These are phyloP conservation scores for Myotis davidii DNA, from an alignment of 2,113 vertebrate species.

Conservation along the genomic window DNA sequence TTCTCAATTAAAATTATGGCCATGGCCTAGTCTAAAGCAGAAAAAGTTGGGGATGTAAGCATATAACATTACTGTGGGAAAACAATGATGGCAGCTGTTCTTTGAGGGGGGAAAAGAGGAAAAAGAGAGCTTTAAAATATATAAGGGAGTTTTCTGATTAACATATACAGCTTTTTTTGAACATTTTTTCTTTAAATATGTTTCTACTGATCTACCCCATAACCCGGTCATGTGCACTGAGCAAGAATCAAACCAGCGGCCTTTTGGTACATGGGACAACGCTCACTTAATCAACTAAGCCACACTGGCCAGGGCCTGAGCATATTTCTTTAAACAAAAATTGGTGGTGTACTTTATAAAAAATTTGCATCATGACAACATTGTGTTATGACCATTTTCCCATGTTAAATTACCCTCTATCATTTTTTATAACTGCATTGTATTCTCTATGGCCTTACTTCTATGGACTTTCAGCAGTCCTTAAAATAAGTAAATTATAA, in stretches of 20 bases:
- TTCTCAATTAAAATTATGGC: constrained; percentile 30
- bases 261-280: background rate
- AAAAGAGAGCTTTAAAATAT: background rate
- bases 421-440: background rate
- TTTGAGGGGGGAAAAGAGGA: background rate
- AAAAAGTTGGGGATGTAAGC: background rate
- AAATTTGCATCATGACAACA: background rate
- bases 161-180: background rate
- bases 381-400: background rate
- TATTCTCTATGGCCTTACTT: background rate
- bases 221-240: no score
- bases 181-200: no score
- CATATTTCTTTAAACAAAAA: background rate
- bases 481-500: constrained; percentile 15
- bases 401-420: background rate
- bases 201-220: no score
- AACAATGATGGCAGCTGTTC: background rate
- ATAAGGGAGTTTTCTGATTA: background rate
- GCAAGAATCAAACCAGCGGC: no score
- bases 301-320: background rate
- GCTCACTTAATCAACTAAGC: background rate
- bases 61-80: background rate
- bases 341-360: background rate
- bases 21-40: background rate
- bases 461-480: background rate